Percentiles rank a stretch among this genome's conserved stretches.
Conservation (phyloP, 2,888 invertebrate species). For the Timema cristinae region DNA sequence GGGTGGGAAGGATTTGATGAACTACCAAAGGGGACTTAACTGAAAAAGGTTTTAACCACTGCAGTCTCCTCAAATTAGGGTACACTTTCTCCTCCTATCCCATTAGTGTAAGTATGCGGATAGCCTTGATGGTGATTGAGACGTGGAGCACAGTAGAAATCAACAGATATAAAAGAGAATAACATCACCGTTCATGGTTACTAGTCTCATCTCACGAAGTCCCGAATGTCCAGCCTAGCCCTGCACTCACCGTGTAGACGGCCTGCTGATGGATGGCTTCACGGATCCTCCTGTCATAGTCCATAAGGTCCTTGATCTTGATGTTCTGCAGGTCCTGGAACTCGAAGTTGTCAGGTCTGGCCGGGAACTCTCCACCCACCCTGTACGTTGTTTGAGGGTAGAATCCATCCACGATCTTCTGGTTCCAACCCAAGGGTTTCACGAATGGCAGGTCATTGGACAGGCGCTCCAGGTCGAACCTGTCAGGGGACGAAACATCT, state of each 20-base stretch:
- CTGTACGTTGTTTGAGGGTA: conserved; percentile 54
- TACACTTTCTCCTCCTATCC: too few species aligned
- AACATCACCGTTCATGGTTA: too few species aligned
- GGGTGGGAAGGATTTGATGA: too few species aligned
- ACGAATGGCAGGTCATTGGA: conserved; percentile 65
- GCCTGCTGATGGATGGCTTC: conserved; percentile 49
- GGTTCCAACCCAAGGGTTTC: conserved; percentile 52
- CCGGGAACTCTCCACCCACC: conserved; percentile 54
- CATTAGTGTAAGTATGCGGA: too few species aligned
- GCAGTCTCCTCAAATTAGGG: too few species aligned
- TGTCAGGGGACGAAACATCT: background rate
- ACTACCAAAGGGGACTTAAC: too few species aligned
- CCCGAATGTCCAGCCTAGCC: background rate
- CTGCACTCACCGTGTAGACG: conserved; percentile 23
- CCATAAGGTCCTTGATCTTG: conserved; percentile 43
- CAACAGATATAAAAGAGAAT: too few species aligned
- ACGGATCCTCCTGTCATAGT: conserved; percentile 54
- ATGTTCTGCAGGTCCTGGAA: conserved; percentile 47
- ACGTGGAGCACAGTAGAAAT: too few species aligned
- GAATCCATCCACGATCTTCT: conserved; percentile 40
- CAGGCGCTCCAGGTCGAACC: conserved; percentile 64
- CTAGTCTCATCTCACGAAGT: too few species aligned
- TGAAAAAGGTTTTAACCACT: too few species aligned
- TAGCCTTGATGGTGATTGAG: too few species aligned
- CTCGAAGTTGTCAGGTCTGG: conserved; percentile 49